phyloP scores from a whole-genome alignment of 2,888 invertebrate genomes.

The Leptopilina drosophilae region DNA sequence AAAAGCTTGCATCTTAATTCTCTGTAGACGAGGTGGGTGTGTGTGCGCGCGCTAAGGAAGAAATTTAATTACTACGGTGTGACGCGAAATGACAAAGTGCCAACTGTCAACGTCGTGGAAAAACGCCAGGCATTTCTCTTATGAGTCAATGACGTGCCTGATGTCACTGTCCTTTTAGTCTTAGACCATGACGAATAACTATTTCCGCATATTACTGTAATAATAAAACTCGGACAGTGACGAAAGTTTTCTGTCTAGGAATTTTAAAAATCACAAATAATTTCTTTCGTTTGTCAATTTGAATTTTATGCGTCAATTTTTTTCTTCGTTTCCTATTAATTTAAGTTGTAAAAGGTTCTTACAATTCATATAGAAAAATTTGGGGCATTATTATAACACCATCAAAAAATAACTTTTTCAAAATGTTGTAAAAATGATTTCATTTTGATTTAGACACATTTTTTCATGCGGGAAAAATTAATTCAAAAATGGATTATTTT shows the following conservation, averaged over 20 bases:
- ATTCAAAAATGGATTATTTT: too few species aligned
- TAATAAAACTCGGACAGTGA: neutral
- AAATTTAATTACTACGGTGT: conserved; percentile 36
- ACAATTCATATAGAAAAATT: too few species aligned
- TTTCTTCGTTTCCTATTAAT: too few species aligned
- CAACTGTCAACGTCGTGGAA: conserved; percentile 37
- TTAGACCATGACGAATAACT: conserved; percentile 3
- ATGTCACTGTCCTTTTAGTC: conserved; percentile 29
- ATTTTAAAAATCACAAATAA: neutral
- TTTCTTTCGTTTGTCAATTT: too few species aligned
- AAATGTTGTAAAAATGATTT: too few species aligned
- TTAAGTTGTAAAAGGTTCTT: too few species aligned
- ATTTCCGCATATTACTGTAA: neutral
- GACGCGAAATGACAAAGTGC: conserved; percentile 32
- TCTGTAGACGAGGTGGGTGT: neutral
- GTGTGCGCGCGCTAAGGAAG: conserved; percentile 1
- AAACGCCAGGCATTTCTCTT: conserved; percentile 40
- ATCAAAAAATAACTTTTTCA: too few species aligned
- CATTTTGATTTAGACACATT: too few species aligned
- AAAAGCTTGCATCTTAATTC: neutral
- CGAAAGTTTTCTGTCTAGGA: neutral
- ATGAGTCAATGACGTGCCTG: conserved; percentile 21
- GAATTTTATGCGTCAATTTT: too few species aligned
- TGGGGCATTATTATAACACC: too few species aligned
- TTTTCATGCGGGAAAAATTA: too few species aligned